Base-by-base conservation (phyloP, 2,888 invertebrate genomes). In the Agonopterix heracliana region DNA sequence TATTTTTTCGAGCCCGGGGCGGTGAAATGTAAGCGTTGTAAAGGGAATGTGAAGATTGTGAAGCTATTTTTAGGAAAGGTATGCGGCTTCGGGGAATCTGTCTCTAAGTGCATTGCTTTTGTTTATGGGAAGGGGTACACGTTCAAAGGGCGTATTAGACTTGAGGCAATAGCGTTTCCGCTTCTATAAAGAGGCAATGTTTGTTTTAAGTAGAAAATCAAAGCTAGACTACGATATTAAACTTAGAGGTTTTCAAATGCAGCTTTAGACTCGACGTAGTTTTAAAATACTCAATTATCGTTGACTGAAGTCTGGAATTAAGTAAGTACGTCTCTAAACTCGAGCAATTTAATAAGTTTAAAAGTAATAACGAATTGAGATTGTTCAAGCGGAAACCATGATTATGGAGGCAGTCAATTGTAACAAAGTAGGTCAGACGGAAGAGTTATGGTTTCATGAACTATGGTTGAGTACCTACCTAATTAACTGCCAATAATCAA, bases 101-200 rank as follows among this genome's bases (percentile, higher is more conserved):
- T 71, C 63, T 74, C 66, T 75, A 77, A 81, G 80, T 81, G 76
- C 77, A 71, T 62, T 64, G 71, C 73, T 74, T 26, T 74, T 81
- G 79, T 85, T 81, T 81, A 85, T 80, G 66, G 64, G 68, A 74
- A 74, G 78, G 5, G 81, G 75, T 76, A 74, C 69, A 71, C 63
- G 71, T 78, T 76, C 74, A 71, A 58, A 66, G 63, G 48, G 45
- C 35, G 45, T 71, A 66, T 64, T 64, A 26, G 63, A 61, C 68
- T 61, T 64, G 66, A 57, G 60, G 70, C 68, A 68, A 64, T 66
- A 50, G 63, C 57, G 69, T 66, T 73, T 74, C 75, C 74, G 71
- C 55, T 62, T 26, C 26, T 26, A 26, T 26, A 53, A 56, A 53
- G 61, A 68, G 64, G 54, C 53, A 54, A 52, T 56, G 56, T 63